These are phyloP conservation scores for Trichonephila inaurata DNA, from an alignment of 1,140 invertebrate species.

Conservation along the genomic window DNA sequence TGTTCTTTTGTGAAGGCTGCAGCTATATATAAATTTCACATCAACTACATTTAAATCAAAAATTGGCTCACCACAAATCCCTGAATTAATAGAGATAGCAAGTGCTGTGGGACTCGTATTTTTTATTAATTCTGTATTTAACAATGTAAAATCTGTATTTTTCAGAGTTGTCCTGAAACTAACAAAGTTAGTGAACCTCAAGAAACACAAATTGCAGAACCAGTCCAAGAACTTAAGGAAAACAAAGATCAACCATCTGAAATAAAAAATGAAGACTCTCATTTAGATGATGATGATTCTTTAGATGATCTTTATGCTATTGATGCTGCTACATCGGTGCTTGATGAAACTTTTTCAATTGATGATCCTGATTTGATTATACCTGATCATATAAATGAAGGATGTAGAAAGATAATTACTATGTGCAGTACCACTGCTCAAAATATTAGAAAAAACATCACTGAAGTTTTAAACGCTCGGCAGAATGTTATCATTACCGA, in stretches of 20 bases:
- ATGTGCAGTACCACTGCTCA: slow-evolving; percentile 68
- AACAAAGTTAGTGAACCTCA: neutral
- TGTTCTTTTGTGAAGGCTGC: too few species aligned
- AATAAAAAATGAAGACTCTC: neutral
- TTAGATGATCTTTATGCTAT: neutral
- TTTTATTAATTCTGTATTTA: neutral
- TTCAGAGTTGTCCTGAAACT: neutral
- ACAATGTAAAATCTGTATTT: neutral
- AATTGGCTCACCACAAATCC: too few species aligned
- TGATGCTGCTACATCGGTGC: neutral
- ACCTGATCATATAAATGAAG: slow-evolving; percentile 3
- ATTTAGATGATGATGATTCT: neutral
- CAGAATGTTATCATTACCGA: slow-evolving; percentile 37
- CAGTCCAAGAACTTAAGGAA: neutral
- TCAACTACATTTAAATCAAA: too few species aligned
- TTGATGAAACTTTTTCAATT: slow-evolving; percentile 32
- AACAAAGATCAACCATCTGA: neutral
- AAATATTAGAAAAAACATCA: slow-evolving; percentile 64
- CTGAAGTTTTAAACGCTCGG: slow-evolving; percentile 65
- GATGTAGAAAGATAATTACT: slow-evolving; percentile 50
- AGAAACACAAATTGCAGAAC: neutral
- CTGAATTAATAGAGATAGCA: too few species aligned
- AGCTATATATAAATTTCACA: too few species aligned
- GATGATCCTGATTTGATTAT: slow-evolving; percentile 35
- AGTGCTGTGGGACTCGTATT: neutral